These are phyloP conservation scores for Drosophila limbata DNA, from an alignment of 2,888 invertebrate genomes.

Conservation along the genomic window DNA sequence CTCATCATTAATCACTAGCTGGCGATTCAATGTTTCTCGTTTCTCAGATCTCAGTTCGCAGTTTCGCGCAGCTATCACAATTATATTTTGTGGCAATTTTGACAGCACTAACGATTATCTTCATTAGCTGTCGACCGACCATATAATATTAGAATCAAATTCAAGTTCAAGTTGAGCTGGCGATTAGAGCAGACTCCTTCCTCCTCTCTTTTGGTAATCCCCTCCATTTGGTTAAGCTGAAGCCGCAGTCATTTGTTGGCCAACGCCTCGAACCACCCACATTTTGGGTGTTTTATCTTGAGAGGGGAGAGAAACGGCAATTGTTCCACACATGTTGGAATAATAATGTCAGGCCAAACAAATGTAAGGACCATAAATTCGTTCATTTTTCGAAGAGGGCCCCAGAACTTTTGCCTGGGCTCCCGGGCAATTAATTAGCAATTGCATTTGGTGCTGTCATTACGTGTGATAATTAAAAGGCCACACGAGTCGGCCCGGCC, in stretches of 20 bases:
- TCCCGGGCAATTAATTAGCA: conserved; percentile 81
- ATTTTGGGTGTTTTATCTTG: conserved; percentile 16
- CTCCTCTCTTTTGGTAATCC: not conserved
- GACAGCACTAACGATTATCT: conserved; percentile 75
- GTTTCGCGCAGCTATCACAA: conserved; percentile 60
- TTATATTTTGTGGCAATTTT: conserved; percentile 76
- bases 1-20: conserved; percentile 75
- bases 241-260: conserved; percentile 53
- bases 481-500: conserved; percentile 36
- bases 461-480: conserved; percentile 82
- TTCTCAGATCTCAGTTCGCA: conserved; percentile 2
- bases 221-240: conserved; percentile 24
- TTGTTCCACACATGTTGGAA: conserved; percentile 72
- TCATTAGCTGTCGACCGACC: conserved; percentile 56
- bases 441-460: conserved; percentile 80
- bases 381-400: conserved; percentile 20
- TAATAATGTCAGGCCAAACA: conserved; percentile 73
- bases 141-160: conserved; percentile 42
- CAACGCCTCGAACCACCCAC: conserved; percentile 43
- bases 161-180: conserved; percentile 67
- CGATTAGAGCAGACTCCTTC: conserved; percentile 9
- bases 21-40: conserved; percentile 52
- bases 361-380: conserved; percentile 72
- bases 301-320: conserved; percentile 42
- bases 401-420: conserved; percentile 15